Conservation (phyloP, 2,888 invertebrate species). For the Spilarctia lutea region DNA sequence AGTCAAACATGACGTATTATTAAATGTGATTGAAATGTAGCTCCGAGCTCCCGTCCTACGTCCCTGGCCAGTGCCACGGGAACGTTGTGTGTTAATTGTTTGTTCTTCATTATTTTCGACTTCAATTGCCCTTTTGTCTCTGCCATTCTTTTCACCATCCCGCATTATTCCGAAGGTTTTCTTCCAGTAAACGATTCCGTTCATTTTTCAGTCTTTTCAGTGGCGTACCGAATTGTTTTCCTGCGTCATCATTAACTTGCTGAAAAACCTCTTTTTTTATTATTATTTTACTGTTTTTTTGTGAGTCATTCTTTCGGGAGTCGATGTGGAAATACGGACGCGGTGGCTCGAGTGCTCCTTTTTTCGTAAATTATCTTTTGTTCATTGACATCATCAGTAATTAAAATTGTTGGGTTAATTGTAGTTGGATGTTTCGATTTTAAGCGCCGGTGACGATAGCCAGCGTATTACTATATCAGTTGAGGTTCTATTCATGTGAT, state of each 20-base stretch:
- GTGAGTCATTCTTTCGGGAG: slow-evolving; percentile 55
- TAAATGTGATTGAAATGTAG: not conserved
- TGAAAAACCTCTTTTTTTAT: slow-evolving; percentile 51
- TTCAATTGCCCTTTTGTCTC: slow-evolving; percentile 86
- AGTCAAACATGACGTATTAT: not conserved
- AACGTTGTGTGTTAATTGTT: slow-evolving; percentile 84
- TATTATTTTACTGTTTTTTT: slow-evolving; percentile 43
- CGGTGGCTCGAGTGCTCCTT: slow-evolving; percentile 28
- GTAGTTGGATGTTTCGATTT: slow-evolving; percentile 26
- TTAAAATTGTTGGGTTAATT: slow-evolving; percentile 43
- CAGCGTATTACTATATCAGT: too few species aligned
- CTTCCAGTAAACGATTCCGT: slow-evolving; percentile 79
- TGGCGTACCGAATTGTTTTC: slow-evolving; percentile 75
- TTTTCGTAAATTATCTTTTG: slow-evolving; percentile 32
- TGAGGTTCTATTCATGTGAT: not conserved
- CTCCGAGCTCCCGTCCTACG: slow-evolving; percentile 43
- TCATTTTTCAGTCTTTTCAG: slow-evolving; percentile 81
- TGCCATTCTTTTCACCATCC: slow-evolving; percentile 74
- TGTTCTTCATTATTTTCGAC: slow-evolving; percentile 84
- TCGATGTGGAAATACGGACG: slow-evolving; percentile 52
- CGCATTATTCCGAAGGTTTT: slow-evolving; percentile 80
- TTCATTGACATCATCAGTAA: slow-evolving; percentile 40
- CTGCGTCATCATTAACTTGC: slow-evolving; percentile 83
- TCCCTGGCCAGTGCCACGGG: slow-evolving; percentile 46
- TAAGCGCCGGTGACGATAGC: not conserved